phyloP scores from a whole-genome alignment of 1,140 invertebrate genomes.

The Chironomus striatipennis region DNA sequence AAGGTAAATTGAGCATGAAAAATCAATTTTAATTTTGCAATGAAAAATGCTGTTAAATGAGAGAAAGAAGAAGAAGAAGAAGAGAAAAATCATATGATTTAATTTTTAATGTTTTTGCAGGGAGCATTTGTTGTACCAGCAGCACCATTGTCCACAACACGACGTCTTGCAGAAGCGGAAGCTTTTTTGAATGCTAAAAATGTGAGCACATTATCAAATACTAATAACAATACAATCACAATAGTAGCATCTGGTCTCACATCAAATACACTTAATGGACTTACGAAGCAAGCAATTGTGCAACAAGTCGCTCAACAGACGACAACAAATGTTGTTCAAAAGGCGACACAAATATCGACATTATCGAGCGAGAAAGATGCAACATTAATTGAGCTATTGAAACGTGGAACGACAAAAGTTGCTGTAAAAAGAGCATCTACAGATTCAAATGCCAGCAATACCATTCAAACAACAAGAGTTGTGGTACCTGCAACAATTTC shows the following conservation, averaged over 20 bases:
- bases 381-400: conserved; percentile 50
- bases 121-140: conserved; percentile 39
- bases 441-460: conserved; percentile 28
- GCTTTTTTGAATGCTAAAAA: conserved; percentile 37
- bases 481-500: conserved; percentile 31
- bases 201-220: conserved; percentile 24
- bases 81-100: no score
- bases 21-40: background rate
- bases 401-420: conserved; percentile 61
- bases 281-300: conserved; percentile 28
- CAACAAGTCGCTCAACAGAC: conserved; percentile 24
- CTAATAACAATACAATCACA: conserved; percentile 29
- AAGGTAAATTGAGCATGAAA: conserved; percentile 31
- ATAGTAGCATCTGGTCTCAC: conserved; percentile 33
- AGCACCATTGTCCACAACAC: conserved; percentile 33
- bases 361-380: conserved; percentile 44
- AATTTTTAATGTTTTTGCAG: conserved; percentile 28
- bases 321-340: conserved; percentile 10
- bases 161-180: conserved; percentile 37
- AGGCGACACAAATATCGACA: conserved; percentile 26
- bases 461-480: conserved; percentile 34
- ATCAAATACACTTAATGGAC: conserved; percentile 33
- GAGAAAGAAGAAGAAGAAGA: no score
- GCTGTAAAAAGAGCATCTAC: conserved; percentile 45
- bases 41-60: no score